Evolutionary conservation across 2,113 vertebrate species (phyloP), one percentile per base, ranked within the genome.

Genomic region (Pomatorhinus ruficollis): DNA sequence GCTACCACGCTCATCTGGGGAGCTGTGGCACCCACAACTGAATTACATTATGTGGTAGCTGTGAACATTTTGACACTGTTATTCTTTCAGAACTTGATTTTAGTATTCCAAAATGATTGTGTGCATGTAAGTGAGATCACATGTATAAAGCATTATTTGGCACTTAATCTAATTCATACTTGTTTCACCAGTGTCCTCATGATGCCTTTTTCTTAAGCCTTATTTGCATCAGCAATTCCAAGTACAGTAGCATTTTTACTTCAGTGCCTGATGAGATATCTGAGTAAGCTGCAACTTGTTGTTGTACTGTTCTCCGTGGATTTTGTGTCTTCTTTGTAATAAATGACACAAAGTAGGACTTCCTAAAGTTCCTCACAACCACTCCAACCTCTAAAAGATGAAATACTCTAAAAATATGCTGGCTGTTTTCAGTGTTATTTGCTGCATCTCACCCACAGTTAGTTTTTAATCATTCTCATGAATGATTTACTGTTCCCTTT

Each of bases 401-500:
- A 85, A 45, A 47, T 44, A 49, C 24, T 79, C 2, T 28, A 49
- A 85, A 81, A 89, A 56, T 42, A n/a, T 10, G 4, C 42, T 30
- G 53, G 4, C n/a, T 79, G 30, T 33, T 93, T 87, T 45, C 59
- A 72, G 19, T 53, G 65, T 56, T 87, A 65, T 89, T 94, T 87
- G 66, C 65, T 87, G 74, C n/a, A 74, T 39, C 50, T 90, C 78
- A 69, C 28, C 35, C 57, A 47, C 31, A 42, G 72, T 81, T 83
- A 87, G 64, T 80, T 94, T 84, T 84, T 80, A 89, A 77, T 89
- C 28, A 45, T 66, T 83, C 59, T 94, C 89, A 91, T 96, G 75
- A 96, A 96, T 95, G 87, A 96, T 95, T 96, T 95, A 95, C 82
- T 80, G 35, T 74, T 95, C 78, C 39, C 39, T 83, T 96, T 95